Conservation (phyloP, 2,797 vertebrate species). For the Notolepis coatsorum region DNA sequence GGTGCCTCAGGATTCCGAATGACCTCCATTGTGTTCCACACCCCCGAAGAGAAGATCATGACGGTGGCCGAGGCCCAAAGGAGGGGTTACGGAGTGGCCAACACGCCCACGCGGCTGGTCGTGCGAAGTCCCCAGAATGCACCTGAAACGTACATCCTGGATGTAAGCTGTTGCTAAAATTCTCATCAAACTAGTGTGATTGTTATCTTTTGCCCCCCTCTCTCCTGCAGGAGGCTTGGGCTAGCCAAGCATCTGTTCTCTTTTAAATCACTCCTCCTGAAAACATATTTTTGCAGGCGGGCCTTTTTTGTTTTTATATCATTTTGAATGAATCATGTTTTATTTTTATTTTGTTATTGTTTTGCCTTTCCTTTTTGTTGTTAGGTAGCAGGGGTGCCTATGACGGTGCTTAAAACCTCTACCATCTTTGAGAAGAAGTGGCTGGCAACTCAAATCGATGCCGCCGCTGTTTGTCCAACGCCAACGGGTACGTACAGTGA, state of each 20-base stretch:
- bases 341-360: background rate
- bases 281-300: background rate
- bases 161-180: constrained; percentile 45
- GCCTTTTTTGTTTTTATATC: no score
- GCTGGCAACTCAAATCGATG: constrained; percentile 76
- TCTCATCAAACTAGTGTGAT: no score
- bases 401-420: constrained; percentile 77
- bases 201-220: background rate
- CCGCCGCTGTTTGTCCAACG: constrained; percentile 77
- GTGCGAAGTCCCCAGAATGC: constrained; percentile 67
- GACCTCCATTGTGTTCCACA: constrained; percentile 77
- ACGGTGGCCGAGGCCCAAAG: constrained; percentile 66
- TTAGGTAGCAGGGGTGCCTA: constrained; percentile 75
- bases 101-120: constrained; percentile 75
- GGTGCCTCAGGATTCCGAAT: constrained; percentile 51
- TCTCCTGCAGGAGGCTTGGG: no score
- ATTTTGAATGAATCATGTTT: background rate
- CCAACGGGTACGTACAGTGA: constrained; percentile 48
- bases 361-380: background rate
- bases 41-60: constrained; percentile 65
- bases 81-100: constrained; percentile 75
- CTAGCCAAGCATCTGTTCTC: background rate
- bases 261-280: background rate
- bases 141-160: constrained; percentile 54
- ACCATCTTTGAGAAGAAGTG: constrained; percentile 73